Base-by-base conservation (phyloP, 1,140 invertebrate species). In the Magallana angulata region DNA sequence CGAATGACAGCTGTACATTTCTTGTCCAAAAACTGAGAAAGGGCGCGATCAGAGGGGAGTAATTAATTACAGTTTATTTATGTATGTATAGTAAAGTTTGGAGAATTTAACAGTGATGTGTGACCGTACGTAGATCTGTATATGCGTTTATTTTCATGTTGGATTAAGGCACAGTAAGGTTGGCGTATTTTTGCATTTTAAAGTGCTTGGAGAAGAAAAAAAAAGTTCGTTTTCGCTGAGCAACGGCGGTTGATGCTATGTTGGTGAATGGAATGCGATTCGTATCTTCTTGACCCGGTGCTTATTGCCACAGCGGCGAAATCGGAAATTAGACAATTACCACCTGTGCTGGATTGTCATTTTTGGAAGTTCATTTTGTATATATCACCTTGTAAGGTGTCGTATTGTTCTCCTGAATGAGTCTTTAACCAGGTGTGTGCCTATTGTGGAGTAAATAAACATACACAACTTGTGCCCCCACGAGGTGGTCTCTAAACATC, bases 371-470 rank as follows among this genome's bases (percentile, higher is more conserved):
- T 8, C 8, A 76, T 76, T 76, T 48, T 48, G 36, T 30, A 76
- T 76, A 76, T 76, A 76, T 76, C 30, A 76, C 68, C 68, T 76
- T 76, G 68, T 76, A 11, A 30, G 24, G 8, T 76, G 68, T 76
- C 24, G 36, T 36, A 11, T 24, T 76, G 68, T 30, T 11, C 68
- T 48, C 11, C 30, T 76, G 9, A 12, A 12, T 9, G 24, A 18
- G 68, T 62, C 60, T 12, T 16, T n/a, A 62, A 62, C 36, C 36
- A 48, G 36, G 36, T 48, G 36, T 48, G 36, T 48, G 36, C 36
- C 36, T 5, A 48, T 48, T 48, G 36, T 48, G 36, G 36, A 48
- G 36, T 48, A 48, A 48, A 48, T 48, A 48, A 48, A 48, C 36
- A 48, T 48, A 48, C 36, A 48, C 36, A 48, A 48, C 36, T 1